These are phyloP conservation scores for Abramis brama DNA, from an alignment of 2,113 vertebrate species.

Conservation along the genomic window DNA sequence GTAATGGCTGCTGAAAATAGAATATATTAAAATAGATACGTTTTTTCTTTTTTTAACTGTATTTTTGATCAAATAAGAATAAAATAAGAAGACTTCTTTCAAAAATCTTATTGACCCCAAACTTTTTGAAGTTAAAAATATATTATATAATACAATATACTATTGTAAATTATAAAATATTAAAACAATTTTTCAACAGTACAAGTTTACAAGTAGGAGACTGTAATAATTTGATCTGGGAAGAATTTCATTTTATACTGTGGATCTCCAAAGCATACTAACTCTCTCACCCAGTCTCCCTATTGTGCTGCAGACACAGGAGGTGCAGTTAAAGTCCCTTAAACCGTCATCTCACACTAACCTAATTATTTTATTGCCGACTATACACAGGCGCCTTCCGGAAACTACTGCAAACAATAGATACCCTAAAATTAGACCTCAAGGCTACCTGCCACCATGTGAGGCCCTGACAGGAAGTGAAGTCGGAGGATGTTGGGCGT, in stretches of 20 bases:
- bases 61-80: too few relatives aligned
- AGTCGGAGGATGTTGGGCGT: conserved; percentile 37
- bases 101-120: too few relatives aligned
- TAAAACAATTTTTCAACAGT: not conserved
- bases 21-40: not conserved
- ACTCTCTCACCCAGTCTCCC: not conserved
- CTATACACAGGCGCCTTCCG: conserved; percentile 45
- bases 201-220: not conserved
- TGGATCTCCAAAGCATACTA: not conserved
- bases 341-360: conserved; percentile 53
- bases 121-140: too few relatives aligned
- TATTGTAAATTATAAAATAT: not conserved
- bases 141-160: not conserved
- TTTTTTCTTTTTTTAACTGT: not conserved
- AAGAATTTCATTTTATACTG: conserved; percentile 13
- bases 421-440: conserved; percentile 65
- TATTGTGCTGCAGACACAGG: not conserved
- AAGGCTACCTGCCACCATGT: conserved; percentile 59
- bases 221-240: not conserved
- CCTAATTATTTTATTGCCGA: conserved; percentile 60
- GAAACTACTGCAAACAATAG: conserved; percentile 61
- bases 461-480: conserved; percentile 50
- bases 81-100: too few relatives aligned
- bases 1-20: not conserved
- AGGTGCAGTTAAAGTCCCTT: conserved; percentile 22